Percentiles rank a stretch among this genome's conserved stretches.
Evolutionary conservation across 1,140 invertebrate species (phyloP).

Genomic region (Macrosteles quadrilineatus): DNA sequence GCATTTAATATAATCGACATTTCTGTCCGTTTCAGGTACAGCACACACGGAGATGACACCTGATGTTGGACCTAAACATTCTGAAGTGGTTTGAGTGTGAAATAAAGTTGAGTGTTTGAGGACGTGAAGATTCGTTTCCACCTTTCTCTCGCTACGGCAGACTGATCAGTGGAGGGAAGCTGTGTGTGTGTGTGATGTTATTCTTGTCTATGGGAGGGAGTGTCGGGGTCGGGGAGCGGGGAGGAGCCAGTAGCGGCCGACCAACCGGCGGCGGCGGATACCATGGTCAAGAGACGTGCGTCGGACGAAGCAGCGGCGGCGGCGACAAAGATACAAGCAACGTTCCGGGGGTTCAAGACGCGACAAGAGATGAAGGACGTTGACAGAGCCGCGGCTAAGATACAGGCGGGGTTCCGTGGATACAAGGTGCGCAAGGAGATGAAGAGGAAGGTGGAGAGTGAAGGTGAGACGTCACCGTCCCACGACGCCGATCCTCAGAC

Average conservation of each 20-base stretch:
- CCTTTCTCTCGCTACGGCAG: too few species aligned
- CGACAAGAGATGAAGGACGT: constrained; percentile 49
- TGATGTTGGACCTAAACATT: too few species aligned
- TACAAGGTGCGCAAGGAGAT: constrained; percentile 68
- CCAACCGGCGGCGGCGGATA: not conserved
- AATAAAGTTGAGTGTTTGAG: too few species aligned
- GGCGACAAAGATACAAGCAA: constrained; percentile 65
- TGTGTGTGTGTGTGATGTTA: not conserved
- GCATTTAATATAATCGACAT: too few species aligned
- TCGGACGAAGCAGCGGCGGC: constrained; percentile 7
- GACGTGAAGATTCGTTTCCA: too few species aligned
- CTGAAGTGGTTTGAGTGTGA: too few species aligned
- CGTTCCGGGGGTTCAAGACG: constrained; percentile 68
- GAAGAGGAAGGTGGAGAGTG: constrained; percentile 44
- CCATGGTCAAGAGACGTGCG: constrained; percentile 29
- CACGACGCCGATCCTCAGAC: not conserved
- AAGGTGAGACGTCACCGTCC: not conserved
- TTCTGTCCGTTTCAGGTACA: too few species aligned
- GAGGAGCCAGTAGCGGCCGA: not conserved
- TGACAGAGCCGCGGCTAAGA: constrained; percentile 65
- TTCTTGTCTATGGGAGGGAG: constrained; percentile 10
- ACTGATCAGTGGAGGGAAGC: too few species aligned
- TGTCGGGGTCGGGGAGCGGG: not conserved
- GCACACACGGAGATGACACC: too few species aligned
- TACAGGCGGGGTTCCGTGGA: constrained; percentile 72